Evolutionary conservation across 2,888 invertebrate species (phyloP), one percentile per base, ranked within the genome.

Genomic region (Abscondita cerata): DNA sequence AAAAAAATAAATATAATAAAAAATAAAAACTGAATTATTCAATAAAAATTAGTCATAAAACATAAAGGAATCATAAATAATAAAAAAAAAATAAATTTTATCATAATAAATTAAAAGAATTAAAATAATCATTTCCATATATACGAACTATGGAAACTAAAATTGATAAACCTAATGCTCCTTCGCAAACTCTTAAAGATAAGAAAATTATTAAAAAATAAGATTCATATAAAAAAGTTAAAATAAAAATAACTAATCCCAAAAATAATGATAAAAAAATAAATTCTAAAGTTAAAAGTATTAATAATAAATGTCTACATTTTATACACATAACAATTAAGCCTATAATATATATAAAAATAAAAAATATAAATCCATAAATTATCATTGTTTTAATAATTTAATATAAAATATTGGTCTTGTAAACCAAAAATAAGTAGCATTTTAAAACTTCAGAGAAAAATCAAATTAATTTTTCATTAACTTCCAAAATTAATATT

Each of bases 401-500:
- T 86, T 86, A 86, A 83, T 71, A n/a, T 70, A 86, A 86, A 87
- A 87, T 81, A 83, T 84, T 86, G 85, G 83, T 87, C 83, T 87
- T 87, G 86, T 88, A 87, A 87, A 85, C 73, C 85, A 86, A 85
- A 83, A 81, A 80, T 85, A 85, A 83, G 80, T 78, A 69, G 53
- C 62, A 78, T 84, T 86, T 85, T 83, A 84, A 85, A 86, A 83
- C 82, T 83, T 84, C 84, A 86, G 83, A 82, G 81, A 83, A 84
- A 83, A 83, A 80, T 25, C 6, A 25, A 6, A 25, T 25, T 25
- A 25, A n/a, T 18, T 18, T 18, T 44, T 44, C 44, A 16, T 79
- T 86, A 87, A 87, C 86, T 83, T 84, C 86, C 86, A 87, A 87
- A 87, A 87, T 86, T 87, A 86, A 85, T 82, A 86, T 87, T 87